Evolutionary conservation across 2,113 vertebrate species (phyloP).

Genomic region (rabbit (Oryctolagus cuniculus)): mOryCun1.1 NC_091443.1:90172001-90172500

Average conservation of each 20-base stretch:
- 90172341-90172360: constrained; percentile 43
- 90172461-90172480: constrained; percentile 9
- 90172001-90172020: neutral
- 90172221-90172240: constrained; percentile 45
- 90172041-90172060: neutral
- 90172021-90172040: neutral
- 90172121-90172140: constrained; percentile 59
- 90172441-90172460: constrained; percentile 2
- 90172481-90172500: neutral
- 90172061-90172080: constrained; percentile 38
- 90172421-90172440: constrained; percentile 26
- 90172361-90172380: neutral
- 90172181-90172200: constrained; percentile 34
- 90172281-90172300: constrained; percentile 71
- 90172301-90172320: constrained; percentile 63
- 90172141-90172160: constrained; percentile 72
- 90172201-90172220: constrained; percentile 69
- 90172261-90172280: constrained; percentile 69
- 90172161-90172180: constrained; percentile 52
- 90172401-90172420: constrained; percentile 55
- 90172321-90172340: constrained; percentile 31
- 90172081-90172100: constrained; percentile 55
- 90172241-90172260: constrained; percentile 70
- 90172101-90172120: constrained; percentile 70
- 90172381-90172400: constrained; percentile 43